Percentiles rank a stretch among this genome's conserved stretches.
Conservation (phyloP, 1,140 invertebrate genomes). For the Diabrotica undecimpunctata region DNA sequence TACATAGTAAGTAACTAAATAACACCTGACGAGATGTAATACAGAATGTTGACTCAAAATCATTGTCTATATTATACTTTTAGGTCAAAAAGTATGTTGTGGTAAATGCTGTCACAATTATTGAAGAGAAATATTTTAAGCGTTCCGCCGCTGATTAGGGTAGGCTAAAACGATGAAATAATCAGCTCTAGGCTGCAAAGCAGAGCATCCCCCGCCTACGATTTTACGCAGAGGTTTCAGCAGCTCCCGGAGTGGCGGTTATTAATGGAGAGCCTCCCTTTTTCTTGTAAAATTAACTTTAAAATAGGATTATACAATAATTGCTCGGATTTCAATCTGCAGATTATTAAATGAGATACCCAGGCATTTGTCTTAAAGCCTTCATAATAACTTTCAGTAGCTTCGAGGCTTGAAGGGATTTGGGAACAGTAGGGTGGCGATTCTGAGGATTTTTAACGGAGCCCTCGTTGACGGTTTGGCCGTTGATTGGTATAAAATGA, state of each 20-base stretch:
- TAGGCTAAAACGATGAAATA: background rate
- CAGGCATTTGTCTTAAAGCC: background rate
- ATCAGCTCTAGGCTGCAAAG: background rate
- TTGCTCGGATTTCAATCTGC: background rate
- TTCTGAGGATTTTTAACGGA: too few species aligned
- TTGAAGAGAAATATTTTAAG: too few species aligned
- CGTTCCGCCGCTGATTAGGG: too few species aligned
- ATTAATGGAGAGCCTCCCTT: background rate
- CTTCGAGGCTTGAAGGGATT: background rate
- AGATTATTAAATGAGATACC: background rate
- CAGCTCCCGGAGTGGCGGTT: background rate
- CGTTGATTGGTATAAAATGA: too few species aligned
- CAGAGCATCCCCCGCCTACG: background rate
- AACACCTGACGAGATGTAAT: too few species aligned
- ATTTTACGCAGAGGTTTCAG: background rate
- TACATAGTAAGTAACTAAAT: too few species aligned
- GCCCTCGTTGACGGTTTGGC: too few species aligned
- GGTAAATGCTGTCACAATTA: too few species aligned
- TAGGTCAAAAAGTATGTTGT: too few species aligned
- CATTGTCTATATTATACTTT: too few species aligned
- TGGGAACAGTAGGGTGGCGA: background rate
- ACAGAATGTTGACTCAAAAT: too few species aligned
- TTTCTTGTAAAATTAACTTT: conserved; percentile 1
- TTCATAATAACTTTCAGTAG: conserved; percentile 1
- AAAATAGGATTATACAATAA: conserved; percentile 1